phyloP scores from a whole-genome alignment of 2,888 invertebrate genomes.

The Unio delphinus region DNA sequence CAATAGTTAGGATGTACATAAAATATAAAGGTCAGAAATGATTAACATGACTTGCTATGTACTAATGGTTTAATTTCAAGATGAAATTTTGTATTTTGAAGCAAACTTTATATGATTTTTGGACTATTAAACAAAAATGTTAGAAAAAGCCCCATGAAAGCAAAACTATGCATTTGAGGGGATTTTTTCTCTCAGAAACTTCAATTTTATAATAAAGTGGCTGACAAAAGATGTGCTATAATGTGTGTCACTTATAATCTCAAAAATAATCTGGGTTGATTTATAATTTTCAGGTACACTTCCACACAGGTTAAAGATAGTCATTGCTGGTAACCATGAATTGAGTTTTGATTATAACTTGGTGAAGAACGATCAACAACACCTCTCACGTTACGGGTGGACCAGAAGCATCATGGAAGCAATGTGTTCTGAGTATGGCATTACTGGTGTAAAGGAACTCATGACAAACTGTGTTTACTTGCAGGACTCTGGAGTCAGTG shows the following conservation, averaged over 20 bases:
- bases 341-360: conserved; percentile 80
- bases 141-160: no score
- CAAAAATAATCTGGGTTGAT: neutral
- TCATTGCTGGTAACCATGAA: conserved; percentile 89
- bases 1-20: no score
- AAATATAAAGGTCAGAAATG: no score
- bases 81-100: no score
- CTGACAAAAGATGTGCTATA: no score
- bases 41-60: no score
- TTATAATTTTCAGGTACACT: conserved; percentile 73
- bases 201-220: no score
- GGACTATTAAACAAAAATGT: no score
- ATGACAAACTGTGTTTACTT: conserved; percentile 80
- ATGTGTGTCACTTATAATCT: neutral
- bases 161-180: no score
- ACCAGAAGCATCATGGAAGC: conserved; percentile 10
- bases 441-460: conserved; percentile 55
- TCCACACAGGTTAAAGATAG: conserved; percentile 84
- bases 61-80: no score
- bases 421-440: conserved; percentile 16
- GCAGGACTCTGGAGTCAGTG: conserved; percentile 79
- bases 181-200: no score
- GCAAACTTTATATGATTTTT: no score
- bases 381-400: conserved; percentile 8
- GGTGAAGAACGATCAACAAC: conserved; percentile 18